Evolutionary conservation across 2,113 vertebrate genomes (phyloP), one percentile per base, ranked within the genome.

Genomic region (Callionymus lyra): DNA sequence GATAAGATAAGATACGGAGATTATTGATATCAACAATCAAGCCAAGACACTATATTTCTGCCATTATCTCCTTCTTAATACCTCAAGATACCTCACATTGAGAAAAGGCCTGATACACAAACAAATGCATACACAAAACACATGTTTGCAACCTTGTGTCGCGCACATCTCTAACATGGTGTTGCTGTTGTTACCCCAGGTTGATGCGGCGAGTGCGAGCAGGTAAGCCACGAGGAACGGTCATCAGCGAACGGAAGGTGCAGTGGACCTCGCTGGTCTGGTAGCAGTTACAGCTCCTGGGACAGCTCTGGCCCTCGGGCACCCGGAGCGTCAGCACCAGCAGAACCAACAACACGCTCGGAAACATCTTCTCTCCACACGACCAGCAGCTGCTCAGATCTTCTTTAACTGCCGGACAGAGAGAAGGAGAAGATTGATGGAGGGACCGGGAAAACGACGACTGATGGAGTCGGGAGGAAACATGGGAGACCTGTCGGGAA

Each of bases 211-310:
- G 87, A 63, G 90, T 92, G 0, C 85, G 73, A 12, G 31, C 59
- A 0, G 90, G 71, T 17, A 98, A 84, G 2, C 83, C 82, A 0
- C 84, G 50, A 0, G 93, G 94, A 42, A 97, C 76, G 0, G 83
- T 48, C 2, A 77, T 51, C 42, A 98, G 53, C 11, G 93, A 92
- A 6, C 94, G 86, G 49, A 98, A 98, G 6, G 94, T 97, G 65
- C 94, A 98, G 79, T 98, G 94, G 19, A 97, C 90, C 61, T 98
- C 94, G 4, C 76, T 88, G 50, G 89, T 85, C 10, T 89, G 82
- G 61, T 91, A 94, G 70, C 94, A 98, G 77, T 91, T 83, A 1
- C 94, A 98, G 4, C 84, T 85, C 1, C 72, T 84, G 5, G 94
- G 94, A 31, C 94, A 98, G 16, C 74, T 50, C 33, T 33, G 52